These are phyloP conservation scores for Mobula hypostoma DNA, from an alignment of 2,113 vertebrate species.

Conservation along the genomic window DNA sequence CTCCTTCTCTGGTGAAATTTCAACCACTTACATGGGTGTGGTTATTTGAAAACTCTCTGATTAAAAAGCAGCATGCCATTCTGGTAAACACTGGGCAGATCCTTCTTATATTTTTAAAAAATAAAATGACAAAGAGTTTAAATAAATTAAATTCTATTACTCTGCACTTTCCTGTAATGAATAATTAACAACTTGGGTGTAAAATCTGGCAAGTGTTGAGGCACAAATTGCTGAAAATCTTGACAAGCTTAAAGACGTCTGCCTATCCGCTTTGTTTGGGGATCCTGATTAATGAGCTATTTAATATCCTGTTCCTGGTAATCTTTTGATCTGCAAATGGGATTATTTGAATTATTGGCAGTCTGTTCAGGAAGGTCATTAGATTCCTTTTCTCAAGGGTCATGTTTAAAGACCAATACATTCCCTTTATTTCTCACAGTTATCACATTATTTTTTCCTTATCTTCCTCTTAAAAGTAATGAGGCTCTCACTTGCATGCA, in stretches of 20 bases:
- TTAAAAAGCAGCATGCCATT: neutral
- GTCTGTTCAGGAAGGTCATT: neutral
- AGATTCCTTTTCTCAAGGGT: neutral
- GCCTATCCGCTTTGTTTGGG: neutral
- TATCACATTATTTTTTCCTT: neutral
- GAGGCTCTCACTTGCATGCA: neutral
- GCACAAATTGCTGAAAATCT: neutral
- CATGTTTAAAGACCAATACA: neutral
- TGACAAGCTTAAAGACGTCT: neutral
- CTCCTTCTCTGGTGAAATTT: too few species aligned
- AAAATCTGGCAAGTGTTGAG: neutral
- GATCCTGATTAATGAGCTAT: neutral
- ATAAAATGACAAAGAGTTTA: neutral
- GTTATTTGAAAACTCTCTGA: neutral
- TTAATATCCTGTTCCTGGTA: neutral
- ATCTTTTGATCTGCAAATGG: neutral
- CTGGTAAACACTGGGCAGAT: neutral
- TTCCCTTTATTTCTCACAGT: neutral
- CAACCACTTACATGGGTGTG: too few species aligned
- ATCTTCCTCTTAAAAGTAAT: neutral
- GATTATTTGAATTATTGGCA: neutral
- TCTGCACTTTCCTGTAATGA: neutral
- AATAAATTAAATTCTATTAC: neutral
- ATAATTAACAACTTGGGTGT: neutral
- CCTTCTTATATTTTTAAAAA: neutral